Evolutionary conservation across 2,113 vertebrate genomes (phyloP).

Genomic region (Ivindomyrus marchei): DNA sequence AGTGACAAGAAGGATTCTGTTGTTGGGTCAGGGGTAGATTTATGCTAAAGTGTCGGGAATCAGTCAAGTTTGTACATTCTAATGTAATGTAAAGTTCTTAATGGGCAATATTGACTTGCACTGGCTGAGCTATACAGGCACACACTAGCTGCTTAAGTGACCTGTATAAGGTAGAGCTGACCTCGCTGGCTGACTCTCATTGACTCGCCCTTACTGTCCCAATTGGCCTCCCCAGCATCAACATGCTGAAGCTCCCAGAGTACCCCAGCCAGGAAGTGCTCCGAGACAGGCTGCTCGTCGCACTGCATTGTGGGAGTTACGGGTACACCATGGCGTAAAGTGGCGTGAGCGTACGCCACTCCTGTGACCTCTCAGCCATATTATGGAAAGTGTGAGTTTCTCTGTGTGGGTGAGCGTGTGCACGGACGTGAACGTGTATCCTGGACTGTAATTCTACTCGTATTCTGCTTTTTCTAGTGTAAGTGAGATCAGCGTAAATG

Average conservation of each 20-base stretch:
- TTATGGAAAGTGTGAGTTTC: neutral
- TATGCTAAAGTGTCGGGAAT: neutral
- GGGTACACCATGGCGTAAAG: conserved; percentile 94
- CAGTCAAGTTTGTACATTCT: neutral
- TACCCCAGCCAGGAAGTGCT: conserved; percentile 90
- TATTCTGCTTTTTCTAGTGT: neutral
- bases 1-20: neutral
- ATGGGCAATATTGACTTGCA: neutral
- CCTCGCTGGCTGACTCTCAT: neutral
- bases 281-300: conserved; percentile 89
- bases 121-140: neutral
- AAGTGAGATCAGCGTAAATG: neutral
- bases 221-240: conserved; percentile 70
- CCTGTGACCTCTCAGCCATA: neutral
- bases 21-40: conserved; percentile 3
- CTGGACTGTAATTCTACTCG: neutral
- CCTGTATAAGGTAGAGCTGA: neutral
- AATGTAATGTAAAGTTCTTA: neutral
- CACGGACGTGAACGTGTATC: neutral
- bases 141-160: neutral
- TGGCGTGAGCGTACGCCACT: no score
- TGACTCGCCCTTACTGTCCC: neutral
- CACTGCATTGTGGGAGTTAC: conserved; percentile 94
- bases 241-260: conserved; percentile 98
- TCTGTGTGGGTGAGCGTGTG: neutral